These are phyloP conservation scores for Caenorhabditis sp. DNA, from an alignment of 2,888 invertebrate genomes.

Conservation along the genomic window DNA sequence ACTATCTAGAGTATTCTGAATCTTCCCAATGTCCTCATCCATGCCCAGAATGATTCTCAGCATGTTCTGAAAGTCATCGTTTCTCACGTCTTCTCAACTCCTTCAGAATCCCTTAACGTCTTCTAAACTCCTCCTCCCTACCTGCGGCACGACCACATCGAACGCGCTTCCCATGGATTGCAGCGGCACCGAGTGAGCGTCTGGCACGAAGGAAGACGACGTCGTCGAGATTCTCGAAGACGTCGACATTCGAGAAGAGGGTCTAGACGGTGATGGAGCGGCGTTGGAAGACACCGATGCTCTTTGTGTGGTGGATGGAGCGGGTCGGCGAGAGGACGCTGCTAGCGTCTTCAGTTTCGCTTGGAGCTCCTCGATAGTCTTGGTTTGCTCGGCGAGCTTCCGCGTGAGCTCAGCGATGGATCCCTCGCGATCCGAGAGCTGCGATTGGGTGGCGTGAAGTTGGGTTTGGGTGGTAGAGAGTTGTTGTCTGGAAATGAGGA, in stretches of 20 bases:
- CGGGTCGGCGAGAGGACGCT: not conserved
- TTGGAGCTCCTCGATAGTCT: constrained; percentile 43
- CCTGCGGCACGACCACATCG: constrained; percentile 55
- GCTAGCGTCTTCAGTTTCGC: constrained; percentile 22
- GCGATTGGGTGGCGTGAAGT: constrained; percentile 6
- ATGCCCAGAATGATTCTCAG: not conserved
- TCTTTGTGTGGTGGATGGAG: not conserved
- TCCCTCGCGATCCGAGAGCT: constrained; percentile 45
- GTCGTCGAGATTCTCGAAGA: constrained; percentile 27
- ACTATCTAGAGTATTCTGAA: not conserved
- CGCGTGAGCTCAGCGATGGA: constrained; percentile 32
- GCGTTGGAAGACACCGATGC: constrained; percentile 2
- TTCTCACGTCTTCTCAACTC: not conserved
- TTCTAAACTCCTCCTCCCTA: constrained; percentile 5
- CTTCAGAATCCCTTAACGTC: not conserved
- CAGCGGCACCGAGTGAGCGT: constrained; percentile 14
- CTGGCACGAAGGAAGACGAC: constrained; percentile 34
- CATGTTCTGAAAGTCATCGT: not conserved
- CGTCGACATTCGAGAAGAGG: constrained; percentile 50
- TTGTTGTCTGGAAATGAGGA: constrained; percentile 44
- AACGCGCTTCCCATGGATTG: constrained; percentile 52
- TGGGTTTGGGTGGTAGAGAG: constrained; percentile 44
- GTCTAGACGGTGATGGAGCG: constrained; percentile 26
- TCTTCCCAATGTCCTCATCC: constrained; percentile 5
- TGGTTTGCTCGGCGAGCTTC: constrained; percentile 20